Percentiles rank a stretch among this genome's conserved stretches.
Conservation (phyloP, 1,140 invertebrate genomes). For the Zaprionus taronus region DNA sequence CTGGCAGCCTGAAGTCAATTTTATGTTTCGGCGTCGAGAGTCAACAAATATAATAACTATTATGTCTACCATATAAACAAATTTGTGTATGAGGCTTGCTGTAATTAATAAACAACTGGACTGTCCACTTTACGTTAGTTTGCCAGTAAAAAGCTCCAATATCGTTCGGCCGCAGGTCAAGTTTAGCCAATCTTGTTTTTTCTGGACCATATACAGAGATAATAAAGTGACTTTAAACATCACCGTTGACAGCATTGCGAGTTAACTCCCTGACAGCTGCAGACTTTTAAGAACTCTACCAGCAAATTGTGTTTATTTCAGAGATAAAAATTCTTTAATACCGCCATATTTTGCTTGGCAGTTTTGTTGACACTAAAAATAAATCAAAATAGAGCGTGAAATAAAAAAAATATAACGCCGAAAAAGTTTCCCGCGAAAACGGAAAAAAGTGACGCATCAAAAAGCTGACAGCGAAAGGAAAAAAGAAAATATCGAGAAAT, state of each 20-base stretch:
- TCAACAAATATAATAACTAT: no score
- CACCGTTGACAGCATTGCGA: conserved; percentile 10
- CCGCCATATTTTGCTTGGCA: conserved; percentile 58
- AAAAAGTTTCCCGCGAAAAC: conserved; percentile 26
- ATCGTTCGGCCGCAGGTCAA: background rate
- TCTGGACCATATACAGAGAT: background rate
- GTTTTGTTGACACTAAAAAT: conserved; percentile 65
- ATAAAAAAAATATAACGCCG: conserved; percentile 4
- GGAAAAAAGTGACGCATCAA: conserved; percentile 26
- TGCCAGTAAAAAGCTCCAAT: background rate
- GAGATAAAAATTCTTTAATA: conserved; percentile 46
- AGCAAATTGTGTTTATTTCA: conserved; percentile 30
- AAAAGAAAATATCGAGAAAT: conserved; percentile 7
- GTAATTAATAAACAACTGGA: no score
- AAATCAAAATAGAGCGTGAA: conserved; percentile 55
- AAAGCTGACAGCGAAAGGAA: conserved; percentile 37
- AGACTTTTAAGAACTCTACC: conserved; percentile 23
- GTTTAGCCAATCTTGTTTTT: conserved; percentile 12
- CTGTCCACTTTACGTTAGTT: no score
- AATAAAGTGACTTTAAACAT: conserved; percentile 14
- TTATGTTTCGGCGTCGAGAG: no score
- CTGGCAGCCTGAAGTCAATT: no score
- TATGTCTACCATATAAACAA: no score
- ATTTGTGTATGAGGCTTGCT: no score
- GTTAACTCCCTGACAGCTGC: conserved; percentile 24